These are phyloP conservation scores for Physella acuta DNA, from an alignment of 1,140 invertebrate species.

Conservation along the genomic window DNA sequence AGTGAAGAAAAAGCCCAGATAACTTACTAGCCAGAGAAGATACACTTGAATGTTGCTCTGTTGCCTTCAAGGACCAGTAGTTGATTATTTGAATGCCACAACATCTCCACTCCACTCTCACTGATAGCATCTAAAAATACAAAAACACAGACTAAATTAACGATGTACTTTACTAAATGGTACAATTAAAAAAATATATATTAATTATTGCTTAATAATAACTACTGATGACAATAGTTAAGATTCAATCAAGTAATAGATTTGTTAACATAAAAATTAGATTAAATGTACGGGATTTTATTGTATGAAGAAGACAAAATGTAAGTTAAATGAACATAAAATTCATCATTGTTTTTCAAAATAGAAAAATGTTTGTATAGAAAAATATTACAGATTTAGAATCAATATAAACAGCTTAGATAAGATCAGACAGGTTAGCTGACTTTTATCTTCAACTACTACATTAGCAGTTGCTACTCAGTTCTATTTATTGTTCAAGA, in stretches of 20 bases:
- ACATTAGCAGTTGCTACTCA: background rate
- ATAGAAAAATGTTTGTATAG: background rate
- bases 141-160: background rate
- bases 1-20: background rate
- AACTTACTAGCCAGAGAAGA: constrained; percentile 46
- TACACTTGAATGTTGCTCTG: constrained; percentile 40
- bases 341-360: background rate
- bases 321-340: background rate
- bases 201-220: background rate
- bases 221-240: background rate
- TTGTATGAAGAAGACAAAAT: no score
- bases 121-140: background rate
- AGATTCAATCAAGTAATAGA: background rate
- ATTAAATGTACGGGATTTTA: no score
- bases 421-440: no score
- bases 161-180: background rate
- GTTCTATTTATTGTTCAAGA: background rate
- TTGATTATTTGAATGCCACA: constrained; percentile 33
- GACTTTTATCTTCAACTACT: background rate
- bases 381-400: constrained; percentile 3
- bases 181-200: background rate
- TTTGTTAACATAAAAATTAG: background rate
- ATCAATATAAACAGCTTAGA: no score
- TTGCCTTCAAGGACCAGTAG: constrained; percentile 33
- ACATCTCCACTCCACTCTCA: constrained; percentile 21